phyloP scores from a whole-genome alignment of 2,888 invertebrate species.

The Parnassius glacialis region DNA sequence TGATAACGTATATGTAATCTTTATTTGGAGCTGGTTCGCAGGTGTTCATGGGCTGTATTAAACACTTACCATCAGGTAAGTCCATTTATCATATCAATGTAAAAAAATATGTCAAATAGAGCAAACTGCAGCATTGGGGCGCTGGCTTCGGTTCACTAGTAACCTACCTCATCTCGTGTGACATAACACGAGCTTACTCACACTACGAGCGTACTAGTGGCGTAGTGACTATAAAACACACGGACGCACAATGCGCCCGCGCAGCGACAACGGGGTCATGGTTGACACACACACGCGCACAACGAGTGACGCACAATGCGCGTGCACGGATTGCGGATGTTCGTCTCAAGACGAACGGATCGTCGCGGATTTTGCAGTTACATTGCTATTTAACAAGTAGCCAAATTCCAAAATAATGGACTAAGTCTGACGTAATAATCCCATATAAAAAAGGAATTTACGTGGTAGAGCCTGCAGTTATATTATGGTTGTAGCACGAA shows the following conservation, averaged over 20 bases:
- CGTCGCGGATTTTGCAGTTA: neutral
- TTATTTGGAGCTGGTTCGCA: no score
- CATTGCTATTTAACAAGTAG: no score
- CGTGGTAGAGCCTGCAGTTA: no score
- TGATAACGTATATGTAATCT: no score
- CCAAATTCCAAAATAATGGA: no score
- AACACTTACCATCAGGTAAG: no score
- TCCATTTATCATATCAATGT: no score
- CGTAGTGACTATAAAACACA: neutral
- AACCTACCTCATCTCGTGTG: constrained; percentile 48
- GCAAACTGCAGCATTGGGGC: constrained; percentile 17
- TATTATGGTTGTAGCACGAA: no score
- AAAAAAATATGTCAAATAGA: constrained; percentile 14
- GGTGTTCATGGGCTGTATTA: no score
- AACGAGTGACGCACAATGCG: constrained; percentile 34
- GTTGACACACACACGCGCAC: constrained; percentile 47
- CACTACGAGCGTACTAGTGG: constrained; percentile 29
- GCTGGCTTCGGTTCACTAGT: constrained; percentile 8
- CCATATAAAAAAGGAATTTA: no score
- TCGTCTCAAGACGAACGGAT: constrained; percentile 28
- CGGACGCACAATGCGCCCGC: constrained; percentile 36
- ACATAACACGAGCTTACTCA: constrained; percentile 52
- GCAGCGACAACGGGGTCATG: constrained; percentile 70
- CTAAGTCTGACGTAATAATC: no score
- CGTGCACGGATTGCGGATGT: constrained; percentile 56